Percentiles rank a stretch among this genome's conserved stretches.
phyloP scores from a whole-genome alignment of 2,797 vertebrate genomes.

The Naso thynnoides region DNA sequence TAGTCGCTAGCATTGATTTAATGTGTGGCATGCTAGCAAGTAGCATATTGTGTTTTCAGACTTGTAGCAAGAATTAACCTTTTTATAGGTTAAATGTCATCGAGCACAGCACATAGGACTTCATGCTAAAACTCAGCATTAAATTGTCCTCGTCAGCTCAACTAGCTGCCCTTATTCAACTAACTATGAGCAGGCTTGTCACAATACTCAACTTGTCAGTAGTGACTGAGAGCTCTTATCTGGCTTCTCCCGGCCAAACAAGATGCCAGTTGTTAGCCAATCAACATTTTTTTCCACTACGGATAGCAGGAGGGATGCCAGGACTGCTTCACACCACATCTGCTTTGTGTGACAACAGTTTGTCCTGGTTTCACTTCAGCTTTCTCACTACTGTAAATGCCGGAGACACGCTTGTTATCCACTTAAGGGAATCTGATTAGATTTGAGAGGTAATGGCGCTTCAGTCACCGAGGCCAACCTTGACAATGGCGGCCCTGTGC shows the following conservation, averaged over 20 bases:
- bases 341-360: constrained; percentile 74
- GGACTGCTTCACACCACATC: constrained; percentile 65
- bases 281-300: constrained; percentile 73
- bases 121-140: constrained; percentile 45
- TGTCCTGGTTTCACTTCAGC: constrained; percentile 78
- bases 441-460: constrained; percentile 82
- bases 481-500: constrained; percentile 75
- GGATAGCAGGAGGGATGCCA: constrained; percentile 66
- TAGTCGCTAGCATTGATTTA: neutral
- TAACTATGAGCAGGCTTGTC: constrained; percentile 54
- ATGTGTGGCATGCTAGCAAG: neutral
- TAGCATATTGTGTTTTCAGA: neutral
- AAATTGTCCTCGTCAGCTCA: constrained; percentile 61
- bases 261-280: constrained; percentile 79
- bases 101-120: neutral
- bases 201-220: constrained; percentile 79
- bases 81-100: constrained; percentile 8
- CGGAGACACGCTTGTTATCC: constrained; percentile 85
- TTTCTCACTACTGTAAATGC: constrained; percentile 84
- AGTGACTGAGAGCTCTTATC: constrained; percentile 74
- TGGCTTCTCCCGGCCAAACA: constrained; percentile 72
- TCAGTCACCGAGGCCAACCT: constrained; percentile 70
- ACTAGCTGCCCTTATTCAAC: constrained; percentile 57
- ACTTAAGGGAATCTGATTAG: constrained; percentile 82
- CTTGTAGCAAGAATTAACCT: neutral